These are phyloP conservation scores for Arge pagana DNA, from an alignment of 2,888 invertebrate species.

Conservation along the genomic window DNA sequence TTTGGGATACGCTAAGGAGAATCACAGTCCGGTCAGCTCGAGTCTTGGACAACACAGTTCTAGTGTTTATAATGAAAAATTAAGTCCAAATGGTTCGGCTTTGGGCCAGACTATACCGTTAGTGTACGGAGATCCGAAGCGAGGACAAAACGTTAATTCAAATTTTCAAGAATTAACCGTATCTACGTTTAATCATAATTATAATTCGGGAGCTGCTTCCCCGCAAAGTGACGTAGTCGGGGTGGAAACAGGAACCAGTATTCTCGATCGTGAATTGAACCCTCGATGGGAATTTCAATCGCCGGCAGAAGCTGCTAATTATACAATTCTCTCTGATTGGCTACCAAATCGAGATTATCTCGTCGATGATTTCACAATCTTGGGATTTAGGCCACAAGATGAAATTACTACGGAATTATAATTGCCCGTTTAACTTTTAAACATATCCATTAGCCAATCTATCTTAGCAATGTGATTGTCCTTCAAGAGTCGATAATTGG, in stretches of 20 bases:
- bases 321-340: conserved; percentile 56
- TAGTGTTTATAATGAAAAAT: conserved; percentile 47
- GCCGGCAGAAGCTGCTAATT: conserved; percentile 50
- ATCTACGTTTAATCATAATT: conserved; percentile 54
- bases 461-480: conserved; percentile 7
- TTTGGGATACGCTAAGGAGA: conserved; percentile 50
- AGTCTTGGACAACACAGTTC: conserved; percentile 48
- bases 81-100: conserved; percentile 50
- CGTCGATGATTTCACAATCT: conserved; percentile 77
- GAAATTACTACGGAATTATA: conserved; percentile 86
- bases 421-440: conserved; percentile 30
- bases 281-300: conserved; percentile 62
- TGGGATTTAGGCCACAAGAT: conserved; percentile 85
- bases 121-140: conserved; percentile 46
- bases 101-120: conserved; percentile 50
- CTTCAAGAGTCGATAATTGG: conserved; percentile 10
- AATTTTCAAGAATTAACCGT: conserved; percentile 54
- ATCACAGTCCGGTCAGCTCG: conserved; percentile 42
- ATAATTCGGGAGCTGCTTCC: conserved; percentile 38
- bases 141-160: conserved; percentile 31
- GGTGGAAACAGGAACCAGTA: conserved; percentile 35
- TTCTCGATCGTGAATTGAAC: conserved; percentile 54
- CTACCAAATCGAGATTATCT: conserved; percentile 52
- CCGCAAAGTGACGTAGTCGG: conserved; percentile 33
- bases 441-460: conserved; percentile 14